phyloP scores from a whole-genome alignment of 1,140 invertebrate genomes.

The Psilanteris sp. region DNA sequence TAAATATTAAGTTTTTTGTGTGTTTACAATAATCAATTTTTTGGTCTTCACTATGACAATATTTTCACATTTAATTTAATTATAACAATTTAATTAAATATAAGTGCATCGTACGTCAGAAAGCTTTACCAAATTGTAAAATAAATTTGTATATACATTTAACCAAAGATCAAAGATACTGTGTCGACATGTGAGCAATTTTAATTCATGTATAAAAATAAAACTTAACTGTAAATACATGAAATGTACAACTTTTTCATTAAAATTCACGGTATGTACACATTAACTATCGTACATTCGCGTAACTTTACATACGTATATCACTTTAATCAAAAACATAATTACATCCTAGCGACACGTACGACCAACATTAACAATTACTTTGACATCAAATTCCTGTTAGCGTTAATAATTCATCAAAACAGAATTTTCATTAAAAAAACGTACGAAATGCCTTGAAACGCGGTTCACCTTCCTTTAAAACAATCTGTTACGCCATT shows the following conservation, averaged over 20 bases:
- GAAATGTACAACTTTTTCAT: constrained; percentile 23
- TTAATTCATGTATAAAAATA: constrained; percentile 9
- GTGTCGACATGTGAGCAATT: not conserved
- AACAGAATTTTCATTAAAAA: constrained; percentile 15
- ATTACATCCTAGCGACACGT: constrained; percentile 37
- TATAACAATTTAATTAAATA: too few species aligned
- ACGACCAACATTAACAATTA: constrained; percentile 39
- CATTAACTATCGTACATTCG: constrained; percentile 11
- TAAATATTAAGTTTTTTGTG: too few species aligned
- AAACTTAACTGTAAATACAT: constrained; percentile 21
- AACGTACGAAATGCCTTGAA: not conserved
- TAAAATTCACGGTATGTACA: constrained; percentile 13
- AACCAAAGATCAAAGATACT: not conserved
- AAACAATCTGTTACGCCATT: constrained; percentile 1
- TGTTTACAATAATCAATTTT: too few species aligned
- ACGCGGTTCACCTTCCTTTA: not conserved
- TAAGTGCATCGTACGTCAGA: too few species aligned
- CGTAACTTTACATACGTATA: constrained; percentile 12
- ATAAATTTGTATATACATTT: too few species aligned
- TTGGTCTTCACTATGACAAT: too few species aligned
- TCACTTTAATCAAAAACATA: constrained; percentile 46
- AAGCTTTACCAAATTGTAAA: too few species aligned
- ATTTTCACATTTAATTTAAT: too few species aligned
- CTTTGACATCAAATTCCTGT: constrained; percentile 40
- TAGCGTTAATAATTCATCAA: constrained; percentile 39